Percentiles rank a stretch among this genome's conserved stretches.
These are phyloP conservation scores for Myopa testacea DNA, from an alignment of 2,888 invertebrate genomes.

Conservation along the genomic window DNA sequence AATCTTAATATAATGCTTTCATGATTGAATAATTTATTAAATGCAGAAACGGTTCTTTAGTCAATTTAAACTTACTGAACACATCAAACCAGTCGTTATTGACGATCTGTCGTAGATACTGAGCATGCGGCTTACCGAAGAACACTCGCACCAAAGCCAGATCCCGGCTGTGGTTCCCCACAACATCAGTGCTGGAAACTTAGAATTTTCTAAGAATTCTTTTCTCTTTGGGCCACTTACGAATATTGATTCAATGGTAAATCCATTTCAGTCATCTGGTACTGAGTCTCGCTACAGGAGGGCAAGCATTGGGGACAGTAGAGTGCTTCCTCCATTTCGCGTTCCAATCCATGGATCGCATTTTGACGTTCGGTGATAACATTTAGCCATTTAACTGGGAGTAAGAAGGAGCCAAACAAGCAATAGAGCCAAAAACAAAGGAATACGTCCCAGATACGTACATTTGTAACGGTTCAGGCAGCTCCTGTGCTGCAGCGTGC, in stretches of 20 bases:
- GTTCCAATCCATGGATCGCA: slow-evolving; percentile 65
- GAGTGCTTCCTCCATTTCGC: slow-evolving; percentile 71
- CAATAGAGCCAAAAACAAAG: not conserved
- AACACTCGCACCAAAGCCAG: slow-evolving; percentile 54
- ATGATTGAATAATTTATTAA: no score
- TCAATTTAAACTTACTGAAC: slow-evolving; percentile 70
- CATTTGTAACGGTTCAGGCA: slow-evolving; percentile 72
- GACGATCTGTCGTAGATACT: slow-evolving; percentile 58
- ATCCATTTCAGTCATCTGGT: slow-evolving; percentile 62
- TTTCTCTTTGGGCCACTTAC: not conserved
- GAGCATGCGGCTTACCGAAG: slow-evolving; percentile 54
- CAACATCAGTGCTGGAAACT: slow-evolving; percentile 8
- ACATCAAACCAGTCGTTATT: slow-evolving; percentile 73
- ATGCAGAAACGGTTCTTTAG: no score
- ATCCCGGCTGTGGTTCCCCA: slow-evolving; percentile 25
- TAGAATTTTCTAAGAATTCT: not conserved
- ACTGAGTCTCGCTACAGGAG: slow-evolving; percentile 71
- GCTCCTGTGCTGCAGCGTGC: slow-evolving; percentile 58
- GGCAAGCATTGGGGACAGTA: slow-evolving; percentile 73
- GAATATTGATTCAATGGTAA: slow-evolving; percentile 43
- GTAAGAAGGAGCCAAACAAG: not conserved
- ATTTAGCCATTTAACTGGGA: slow-evolving; percentile 68
- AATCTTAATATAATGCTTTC: no score
- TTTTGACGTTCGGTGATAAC: slow-evolving; percentile 59
- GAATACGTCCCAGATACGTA: slow-evolving; percentile 55